These are phyloP conservation scores for Lycorma delicatula DNA, from an alignment of 1,140 invertebrate genomes.

Conservation along the genomic window DNA sequence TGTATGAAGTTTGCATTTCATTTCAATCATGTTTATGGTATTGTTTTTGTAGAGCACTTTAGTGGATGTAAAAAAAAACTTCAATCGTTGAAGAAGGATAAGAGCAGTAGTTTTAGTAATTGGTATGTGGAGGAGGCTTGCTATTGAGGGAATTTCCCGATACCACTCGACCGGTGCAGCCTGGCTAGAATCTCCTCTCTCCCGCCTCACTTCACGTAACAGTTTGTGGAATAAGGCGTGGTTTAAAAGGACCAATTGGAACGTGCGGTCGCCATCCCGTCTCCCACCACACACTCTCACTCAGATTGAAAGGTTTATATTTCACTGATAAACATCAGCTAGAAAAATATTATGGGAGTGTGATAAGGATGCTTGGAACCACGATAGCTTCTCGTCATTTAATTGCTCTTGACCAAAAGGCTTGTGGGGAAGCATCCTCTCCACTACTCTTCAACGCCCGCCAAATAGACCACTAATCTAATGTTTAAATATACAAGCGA, in stretches of 20 bases:
- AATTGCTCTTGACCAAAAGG: conserved; percentile 17
- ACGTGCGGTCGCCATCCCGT: neutral
- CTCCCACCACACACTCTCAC: neutral
- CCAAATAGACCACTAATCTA: too few relatives aligned
- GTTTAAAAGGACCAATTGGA: neutral
- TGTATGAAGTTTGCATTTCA: too few relatives aligned
- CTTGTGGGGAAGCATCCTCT: too few relatives aligned
- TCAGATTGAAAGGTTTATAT: conserved; percentile 19
- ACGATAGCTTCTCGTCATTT: conserved; percentile 4
- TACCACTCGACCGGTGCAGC: conserved; percentile 5
- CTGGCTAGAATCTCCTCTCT: neutral
- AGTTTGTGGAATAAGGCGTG: neutral
- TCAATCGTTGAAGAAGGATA: too few relatives aligned
- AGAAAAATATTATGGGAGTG: conserved; percentile 19
- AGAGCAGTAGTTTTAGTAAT: too few relatives aligned
- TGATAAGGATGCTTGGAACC: conserved; percentile 11
- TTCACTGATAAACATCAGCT: conserved; percentile 20
- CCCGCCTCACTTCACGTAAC: neutral
- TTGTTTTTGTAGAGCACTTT: too few relatives aligned
- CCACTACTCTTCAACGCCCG: too few relatives aligned
- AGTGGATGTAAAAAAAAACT: too few relatives aligned
- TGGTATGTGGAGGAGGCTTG: neutral
- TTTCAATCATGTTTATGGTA: too few relatives aligned
- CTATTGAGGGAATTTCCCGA: neutral
- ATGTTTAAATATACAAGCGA: too few relatives aligned